These are phyloP conservation scores for Tenebrio molitor DNA, from an alignment of 1,140 invertebrate genomes.

Conservation along the genomic window DNA sequence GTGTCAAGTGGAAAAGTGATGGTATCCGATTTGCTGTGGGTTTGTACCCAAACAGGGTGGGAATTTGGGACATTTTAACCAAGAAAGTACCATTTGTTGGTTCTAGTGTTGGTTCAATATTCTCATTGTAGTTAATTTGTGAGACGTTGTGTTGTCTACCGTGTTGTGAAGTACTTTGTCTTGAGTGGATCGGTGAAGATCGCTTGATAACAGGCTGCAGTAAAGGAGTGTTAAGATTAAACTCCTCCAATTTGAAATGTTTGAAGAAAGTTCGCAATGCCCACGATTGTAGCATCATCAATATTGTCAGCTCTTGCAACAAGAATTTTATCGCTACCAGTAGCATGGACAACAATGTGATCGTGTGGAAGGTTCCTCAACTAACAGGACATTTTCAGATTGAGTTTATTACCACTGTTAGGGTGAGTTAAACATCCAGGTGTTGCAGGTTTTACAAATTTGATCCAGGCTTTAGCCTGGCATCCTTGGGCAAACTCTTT, in stretches of 20 bases:
- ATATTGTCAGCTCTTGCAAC: constrained; percentile 29
- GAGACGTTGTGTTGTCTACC: neutral
- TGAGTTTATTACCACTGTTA: neutral
- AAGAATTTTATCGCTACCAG: constrained; percentile 26
- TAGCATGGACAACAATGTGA: constrained; percentile 31
- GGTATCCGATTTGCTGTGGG: constrained; percentile 43
- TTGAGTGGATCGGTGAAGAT: constrained; percentile 32
- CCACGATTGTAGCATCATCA: constrained; percentile 18
- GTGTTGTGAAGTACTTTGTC: constrained; percentile 3
- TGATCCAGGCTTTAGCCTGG: constrained; percentile 49
- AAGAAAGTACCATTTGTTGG: constrained; percentile 38
- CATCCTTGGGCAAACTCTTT: constrained; percentile 50
- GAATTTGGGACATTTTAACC: constrained; percentile 22
- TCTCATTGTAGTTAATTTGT: neutral
- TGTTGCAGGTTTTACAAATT: too few relatives aligned
- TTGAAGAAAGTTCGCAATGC: neutral
- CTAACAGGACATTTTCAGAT: constrained; percentile 14
- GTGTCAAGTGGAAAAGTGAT: constrained; percentile 43
- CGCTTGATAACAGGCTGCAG: constrained; percentile 43
- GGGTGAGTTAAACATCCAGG: constrained; percentile 10
- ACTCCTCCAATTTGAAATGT: neutral
- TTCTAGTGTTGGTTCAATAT: neutral
- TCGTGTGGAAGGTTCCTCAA: constrained; percentile 30
- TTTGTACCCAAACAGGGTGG: neutral
- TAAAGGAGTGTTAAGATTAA: constrained; percentile 12